Evolutionary conservation across 2,113 vertebrate species (phyloP), one percentile per base, ranked within the genome.

Genomic region (Urocitellus parryii): DNA sequence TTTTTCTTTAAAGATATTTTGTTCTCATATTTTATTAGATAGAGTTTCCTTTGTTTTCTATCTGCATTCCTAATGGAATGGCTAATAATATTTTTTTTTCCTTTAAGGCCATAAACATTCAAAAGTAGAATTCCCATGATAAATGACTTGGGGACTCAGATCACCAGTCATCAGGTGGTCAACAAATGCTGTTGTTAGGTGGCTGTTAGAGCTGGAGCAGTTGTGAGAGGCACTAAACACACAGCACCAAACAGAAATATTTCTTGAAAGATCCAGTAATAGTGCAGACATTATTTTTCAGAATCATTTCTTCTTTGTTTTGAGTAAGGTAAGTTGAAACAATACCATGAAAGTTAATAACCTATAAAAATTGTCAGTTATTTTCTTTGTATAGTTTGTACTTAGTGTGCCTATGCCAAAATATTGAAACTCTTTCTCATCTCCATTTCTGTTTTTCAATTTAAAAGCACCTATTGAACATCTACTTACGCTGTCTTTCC

Each of bases 91-190:
- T 84, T 51, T 27, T 42, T 84, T 51, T 27, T 42, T 53, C 32
- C 39, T 63, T 61, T 74, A 89, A 42, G 24, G n/a, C 12, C 58
- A 74, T 61, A 58, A 81, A 65, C 70, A 87, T 88, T 92, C 11
- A 78, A 32, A 72, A 56, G 48, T 56, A 73, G 45, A 83, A 72
- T 42, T 84, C 92, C 70, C 88, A 77, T 53, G 81, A 42, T 88
- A 85, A 96, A 87, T 94, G 80, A 16, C 2, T 24, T 74, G 4
- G n/a, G 48, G 25, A 94, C 39, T 92, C 73, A 90, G 91, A 24
- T 73, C 85, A 79, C 20, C 42, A 90, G 32, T 2, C 51, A 82
- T 29, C 9, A 56, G 58, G 58, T 77, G 32, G 32, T 90, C 53
- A 95, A 72, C 34, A 80, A 81, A 53, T 70, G 5, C 14, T 74